Evolutionary conservation across 2,113 vertebrate species (phyloP).

Genomic region (Hoplias malabaricus): DNA sequence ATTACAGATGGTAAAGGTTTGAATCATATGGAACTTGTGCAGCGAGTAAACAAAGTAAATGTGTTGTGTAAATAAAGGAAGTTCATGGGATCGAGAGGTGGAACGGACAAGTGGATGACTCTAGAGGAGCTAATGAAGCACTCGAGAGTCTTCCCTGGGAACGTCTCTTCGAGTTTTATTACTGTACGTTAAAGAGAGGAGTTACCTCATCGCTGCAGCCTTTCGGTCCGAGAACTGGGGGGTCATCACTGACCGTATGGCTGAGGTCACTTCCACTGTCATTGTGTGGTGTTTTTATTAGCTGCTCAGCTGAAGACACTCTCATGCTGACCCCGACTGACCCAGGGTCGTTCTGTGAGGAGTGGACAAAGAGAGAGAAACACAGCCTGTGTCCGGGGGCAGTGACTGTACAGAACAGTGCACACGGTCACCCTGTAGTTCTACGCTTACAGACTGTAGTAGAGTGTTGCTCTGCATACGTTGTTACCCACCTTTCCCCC

Average conservation of each 20-base stretch:
- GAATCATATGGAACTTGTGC: constrained; percentile 1
- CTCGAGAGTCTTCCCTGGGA: neutral
- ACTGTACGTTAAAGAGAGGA: constrained; percentile 1
- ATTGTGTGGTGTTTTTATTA: constrained; percentile 14
- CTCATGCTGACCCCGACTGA: neutral
- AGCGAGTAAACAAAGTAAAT: neutral
- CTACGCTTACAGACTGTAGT: no score
- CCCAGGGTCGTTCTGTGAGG: no score
- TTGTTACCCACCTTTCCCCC: no score
- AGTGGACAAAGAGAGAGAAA: no score
- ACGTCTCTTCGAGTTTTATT: neutral
- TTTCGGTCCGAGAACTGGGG: neutral
- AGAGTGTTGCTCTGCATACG: no score
- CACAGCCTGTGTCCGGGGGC: no score
- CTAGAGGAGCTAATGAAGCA: neutral
- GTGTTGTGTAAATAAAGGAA: constrained; percentile 26
- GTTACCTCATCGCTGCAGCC: neutral
- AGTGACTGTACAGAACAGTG: no score
- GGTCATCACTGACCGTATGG: neutral
- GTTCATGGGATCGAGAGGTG: neutral
- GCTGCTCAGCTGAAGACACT: neutral
- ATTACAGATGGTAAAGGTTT: neutral
- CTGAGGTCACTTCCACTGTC: constrained; percentile 1
- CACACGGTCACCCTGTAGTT: no score
- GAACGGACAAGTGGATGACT: neutral